Evolutionary conservation across 2,113 vertebrate genomes (phyloP).

Genomic region (Perccottus glenii): DNA sequence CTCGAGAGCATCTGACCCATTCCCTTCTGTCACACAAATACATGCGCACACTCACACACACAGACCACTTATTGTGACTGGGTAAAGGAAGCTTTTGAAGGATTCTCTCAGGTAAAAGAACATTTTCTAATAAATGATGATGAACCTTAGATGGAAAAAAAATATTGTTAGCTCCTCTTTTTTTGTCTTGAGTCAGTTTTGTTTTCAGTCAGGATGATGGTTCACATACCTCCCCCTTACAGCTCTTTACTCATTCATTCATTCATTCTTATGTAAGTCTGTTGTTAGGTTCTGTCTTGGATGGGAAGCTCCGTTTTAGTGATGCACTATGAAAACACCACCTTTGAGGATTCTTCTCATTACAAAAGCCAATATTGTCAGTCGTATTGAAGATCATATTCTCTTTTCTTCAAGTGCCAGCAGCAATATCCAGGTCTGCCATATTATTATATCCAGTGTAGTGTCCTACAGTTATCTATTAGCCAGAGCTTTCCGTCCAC

Average conservation of each 20-base stretch:
- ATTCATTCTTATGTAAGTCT: conserved; percentile 1
- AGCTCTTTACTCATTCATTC: neutral
- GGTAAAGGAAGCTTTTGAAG: conserved; percentile 81
- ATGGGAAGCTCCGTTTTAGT: conserved; percentile 10
- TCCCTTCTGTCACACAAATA: conserved; percentile 20
- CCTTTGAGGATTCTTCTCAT: neutral
- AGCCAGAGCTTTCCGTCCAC: conserved; percentile 26
- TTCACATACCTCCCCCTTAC: neutral
- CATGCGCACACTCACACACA: conserved; percentile 42
- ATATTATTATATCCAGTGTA: conserved; percentile 3
- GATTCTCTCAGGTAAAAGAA: conserved; percentile 84
- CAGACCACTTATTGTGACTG: conserved; percentile 67
- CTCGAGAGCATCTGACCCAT: conserved; percentile 61
- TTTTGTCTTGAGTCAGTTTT: conserved; percentile 43
- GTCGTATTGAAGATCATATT: conserved; percentile 1
- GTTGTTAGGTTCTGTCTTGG: conserved; percentile 4
- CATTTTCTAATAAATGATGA: conserved; percentile 80
- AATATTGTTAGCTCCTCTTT: conserved; percentile 75
- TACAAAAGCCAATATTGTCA: conserved; percentile 7
- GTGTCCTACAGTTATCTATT: neutral
- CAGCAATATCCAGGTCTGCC: conserved; percentile 33
- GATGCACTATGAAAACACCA: conserved; percentile 6
- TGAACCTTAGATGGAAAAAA: conserved; percentile 74
- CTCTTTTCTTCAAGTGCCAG: conserved; percentile 36
- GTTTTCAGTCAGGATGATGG: conserved; percentile 36